Base-by-base conservation (phyloP, 2,113 vertebrate species). In the Eretmochelys imbricata region DNA sequence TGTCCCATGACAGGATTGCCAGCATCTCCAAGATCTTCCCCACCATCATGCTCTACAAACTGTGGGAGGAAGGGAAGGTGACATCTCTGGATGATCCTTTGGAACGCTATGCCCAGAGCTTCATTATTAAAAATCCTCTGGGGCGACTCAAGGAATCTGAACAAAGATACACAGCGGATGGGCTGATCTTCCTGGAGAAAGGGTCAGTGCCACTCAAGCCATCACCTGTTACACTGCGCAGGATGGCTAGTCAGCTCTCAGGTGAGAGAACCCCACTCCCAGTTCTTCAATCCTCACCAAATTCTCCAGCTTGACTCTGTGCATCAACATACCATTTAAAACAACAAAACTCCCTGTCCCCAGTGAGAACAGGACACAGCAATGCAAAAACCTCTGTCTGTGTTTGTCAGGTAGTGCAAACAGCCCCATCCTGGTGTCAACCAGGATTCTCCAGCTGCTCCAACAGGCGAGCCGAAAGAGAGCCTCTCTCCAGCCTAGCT, bases 11-110 rank as follows among this genome's bases (percentile, higher is more conserved):
- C 96, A 99, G 99, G 94, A 99, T 99, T 55, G 98, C 99, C 72
- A 99, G 99, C 6, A 87, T 99, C 90, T 99, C 99, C 29, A 99
- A 99, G 98, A 98, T 99, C 93, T 99, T 99, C 75, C 99, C 99
- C 1, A 98, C 99, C 0, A 96, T 99, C 49, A 99, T 99, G 99
- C 53, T 99, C 46, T 99, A 99, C 93, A 99, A 99, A 94, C 96
- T 99, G 91, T 99, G 99, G 99, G 99, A 99, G 93, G 98, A 99
- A 35, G 99, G 99, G 16, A 97, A 98, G 19, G 97, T 99, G 57
- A 97, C 84, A 0, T 99, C 99, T 13, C 96, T 99, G 3, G 99
- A 99, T 1, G 99, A 99, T 95, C 98, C 99, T 0, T 51, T 99
- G 89, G 99, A 99, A 91, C 98, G 98, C 51, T 99, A 99, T 0